Conservation (phyloP, 2,113 vertebrate genomes). For the Odocoileus virginianus region DNA sequence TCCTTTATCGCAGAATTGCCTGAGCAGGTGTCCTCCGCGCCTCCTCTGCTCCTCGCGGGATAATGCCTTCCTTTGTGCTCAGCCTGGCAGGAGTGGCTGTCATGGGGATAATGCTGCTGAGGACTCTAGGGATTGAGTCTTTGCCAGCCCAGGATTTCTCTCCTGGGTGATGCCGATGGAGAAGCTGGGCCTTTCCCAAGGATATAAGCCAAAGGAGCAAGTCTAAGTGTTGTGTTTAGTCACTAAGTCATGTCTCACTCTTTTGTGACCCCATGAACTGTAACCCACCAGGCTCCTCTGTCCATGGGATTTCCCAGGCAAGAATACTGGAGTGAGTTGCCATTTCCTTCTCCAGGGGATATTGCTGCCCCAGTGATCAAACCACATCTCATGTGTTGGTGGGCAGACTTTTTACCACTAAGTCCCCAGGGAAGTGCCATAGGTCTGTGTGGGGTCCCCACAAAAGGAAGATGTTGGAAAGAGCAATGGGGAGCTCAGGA, state of each 20-base stretch:
- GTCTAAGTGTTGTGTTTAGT: neutral
- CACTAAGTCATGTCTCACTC: neutral
- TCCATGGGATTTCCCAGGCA: neutral
- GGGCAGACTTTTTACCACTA: neutral
- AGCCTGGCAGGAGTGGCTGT: slow-evolving; percentile 43
- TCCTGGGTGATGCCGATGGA: neutral
- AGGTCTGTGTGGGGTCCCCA: neutral
- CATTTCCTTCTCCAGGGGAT: neutral
- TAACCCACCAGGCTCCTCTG: neutral
- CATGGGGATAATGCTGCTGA: neutral
- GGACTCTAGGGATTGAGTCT: slow-evolving; percentile 14
- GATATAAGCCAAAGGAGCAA: neutral
- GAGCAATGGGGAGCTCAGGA: neutral
- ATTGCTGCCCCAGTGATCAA: neutral
- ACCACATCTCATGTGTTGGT: neutral
- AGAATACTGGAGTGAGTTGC: neutral
- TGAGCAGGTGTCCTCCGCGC: slow-evolving; percentile 77
- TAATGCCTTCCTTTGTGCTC: slow-evolving; percentile 62
- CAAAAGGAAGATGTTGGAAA: neutral
- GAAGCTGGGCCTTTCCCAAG: neutral
- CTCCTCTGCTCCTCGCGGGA: neutral
- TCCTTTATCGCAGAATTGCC: slow-evolving; percentile 77
- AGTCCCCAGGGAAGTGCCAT: neutral
- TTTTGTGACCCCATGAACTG: neutral
- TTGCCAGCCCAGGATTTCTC: slow-evolving; percentile 21